Base-by-base conservation (phyloP, 2,797 vertebrate species). In the Notolabrus celidotus region DNA sequence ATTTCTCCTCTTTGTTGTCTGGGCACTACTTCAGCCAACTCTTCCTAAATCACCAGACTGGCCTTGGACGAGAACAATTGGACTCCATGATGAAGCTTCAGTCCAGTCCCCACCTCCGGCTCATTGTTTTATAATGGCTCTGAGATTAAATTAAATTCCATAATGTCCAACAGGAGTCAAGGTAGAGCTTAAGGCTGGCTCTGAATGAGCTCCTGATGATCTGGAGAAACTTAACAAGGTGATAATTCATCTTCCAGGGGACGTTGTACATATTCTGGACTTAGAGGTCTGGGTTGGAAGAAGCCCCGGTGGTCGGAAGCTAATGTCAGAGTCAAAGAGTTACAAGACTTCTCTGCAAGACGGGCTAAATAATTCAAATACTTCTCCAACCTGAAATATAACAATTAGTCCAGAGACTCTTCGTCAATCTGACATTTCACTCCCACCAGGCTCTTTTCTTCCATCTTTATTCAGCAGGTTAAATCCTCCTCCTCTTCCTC, bases 181-280 rank as follows among this genome's bases (percentile, higher is more conserved):
- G 68, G 39, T 42, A 17, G 62, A 25, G 65, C 50, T 86, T 41
- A 57, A 67, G 73, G 71, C 73, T 45, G 53, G 51, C 72, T 68
- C 63, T 51, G 56, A 74, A 76, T 61, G 57, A 67, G 46, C 54
- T 71, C 55, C 51, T 31, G 59, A 70, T 62, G 68, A 76, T 64
- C 58, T 36, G 46, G 53, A 72, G 53, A 67, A 79, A 75, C 60
- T 65, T 72, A 70, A 83, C 71, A 73, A 71, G 73, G 53, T 31
- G 27, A 76, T 71, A 46, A 71, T 51, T 71, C 59, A 69, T 57
- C 50, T 74, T 78, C 42, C 41, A 42, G 67, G 50, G 64, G 67
- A 62, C 22, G 34, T 52, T 65, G 56, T 47, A 63, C 60, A 51
- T 41, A 29, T 67, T 77, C n/a, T 61, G 55, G 42, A 69, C 38